phyloP scores from a whole-genome alignment of 2,888 invertebrate genomes.

The Netelia virgata region DNA sequence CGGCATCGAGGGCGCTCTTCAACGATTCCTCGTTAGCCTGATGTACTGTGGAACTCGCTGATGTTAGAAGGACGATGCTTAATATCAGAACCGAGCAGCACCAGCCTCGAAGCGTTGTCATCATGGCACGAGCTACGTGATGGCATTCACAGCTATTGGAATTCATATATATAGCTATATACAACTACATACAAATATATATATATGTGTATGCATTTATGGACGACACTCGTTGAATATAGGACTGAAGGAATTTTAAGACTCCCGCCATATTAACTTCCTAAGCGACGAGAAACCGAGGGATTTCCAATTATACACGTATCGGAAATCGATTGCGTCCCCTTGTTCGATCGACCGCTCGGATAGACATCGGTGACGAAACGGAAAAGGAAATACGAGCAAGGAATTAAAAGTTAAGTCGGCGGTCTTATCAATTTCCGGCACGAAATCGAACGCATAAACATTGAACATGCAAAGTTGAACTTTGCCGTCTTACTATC shows the following conservation, averaged over 20 bases:
- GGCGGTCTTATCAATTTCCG: too few species aligned
- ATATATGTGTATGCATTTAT: not conserved
- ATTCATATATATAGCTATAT: not conserved
- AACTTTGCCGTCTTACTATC: too few species aligned
- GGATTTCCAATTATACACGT: constrained; percentile 30
- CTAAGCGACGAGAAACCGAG: not conserved
- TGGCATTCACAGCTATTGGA: constrained; percentile 17
- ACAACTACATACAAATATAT: not conserved
- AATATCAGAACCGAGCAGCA: constrained; percentile 39
- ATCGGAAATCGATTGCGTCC: constrained; percentile 60
- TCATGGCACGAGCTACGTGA: constrained; percentile 33
- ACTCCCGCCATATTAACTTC: constrained; percentile 5
- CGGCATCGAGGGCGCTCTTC: constrained; percentile 84
- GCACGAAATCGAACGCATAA: too few species aligned
- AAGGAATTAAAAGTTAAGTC: not conserved
- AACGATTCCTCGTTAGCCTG: constrained; percentile 83
- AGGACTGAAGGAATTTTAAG: constrained; percentile 37
- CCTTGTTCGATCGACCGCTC: not conserved
- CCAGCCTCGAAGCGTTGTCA: constrained; percentile 54
- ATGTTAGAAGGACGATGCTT: constrained; percentile 40
- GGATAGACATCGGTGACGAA: not conserved
- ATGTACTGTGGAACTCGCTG: constrained; percentile 65
- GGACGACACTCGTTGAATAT: not conserved
- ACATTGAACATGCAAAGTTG: too few species aligned
- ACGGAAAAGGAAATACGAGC: not conserved